Evolutionary conservation across 2,888 invertebrate species (phyloP), one percentile per base, ranked within the genome.

Genomic region (Nemurella pictetii): DNA sequence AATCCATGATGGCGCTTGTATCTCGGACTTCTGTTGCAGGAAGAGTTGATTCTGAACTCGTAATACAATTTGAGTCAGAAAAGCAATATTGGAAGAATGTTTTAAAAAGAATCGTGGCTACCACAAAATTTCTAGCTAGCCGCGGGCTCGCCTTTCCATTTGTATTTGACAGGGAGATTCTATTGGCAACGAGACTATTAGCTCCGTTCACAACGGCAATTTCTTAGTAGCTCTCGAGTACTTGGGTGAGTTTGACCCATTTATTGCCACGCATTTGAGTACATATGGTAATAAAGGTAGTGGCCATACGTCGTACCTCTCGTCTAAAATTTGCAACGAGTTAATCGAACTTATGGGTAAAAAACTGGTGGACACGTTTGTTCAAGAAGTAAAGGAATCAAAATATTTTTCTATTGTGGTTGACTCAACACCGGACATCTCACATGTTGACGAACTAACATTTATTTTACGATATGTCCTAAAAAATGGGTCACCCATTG

Each of bases 391-490:
- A 15, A 84, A 84, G 29, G 77, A 35, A 35, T 36, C 80, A 1
- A 85, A 86, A 83, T 83, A 84, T 82, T 85, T 83, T 84, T 84
- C 85, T 77, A 28, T 85, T 27, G 83, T 82, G 75, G 77, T 84
- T 15, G 86, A 86, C 85, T 80, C 84, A 27, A 85, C 85, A 25
- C 85, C 84, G 30, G 85, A 86, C 78, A 86, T 86, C 35, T 84
- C 84, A 7, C 86, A 86, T 25, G 83, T 86, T 30, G 87, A 87
- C 75, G 83, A 83, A 73, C n/a, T 86, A 15, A 83, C 86, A 83
- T 85, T 86, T 75, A 84, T 84, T 35, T 26, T 86, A 55, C 83
- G 85, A 35, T 85, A 84, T 80, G 84, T 85, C 26, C 28, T 28
- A 32, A n/a, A n/a, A 32, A 30, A 80, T 30, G 80, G 80, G 28